Base-by-base conservation (phyloP, 2,113 vertebrate species). In the Seriola quinqueradiata region DNA sequence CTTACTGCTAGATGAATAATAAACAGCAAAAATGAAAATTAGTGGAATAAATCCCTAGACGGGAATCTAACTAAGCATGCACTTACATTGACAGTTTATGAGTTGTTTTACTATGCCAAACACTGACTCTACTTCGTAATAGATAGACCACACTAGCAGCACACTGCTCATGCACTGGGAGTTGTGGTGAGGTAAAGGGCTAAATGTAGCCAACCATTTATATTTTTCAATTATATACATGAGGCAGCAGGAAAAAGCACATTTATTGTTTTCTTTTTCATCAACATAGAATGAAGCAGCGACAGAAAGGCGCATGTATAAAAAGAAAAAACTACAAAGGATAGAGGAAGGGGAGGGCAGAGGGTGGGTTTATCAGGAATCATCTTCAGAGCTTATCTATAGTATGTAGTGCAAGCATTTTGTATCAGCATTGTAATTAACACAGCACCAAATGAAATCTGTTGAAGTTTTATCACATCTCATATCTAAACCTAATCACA, bases 211-310 rank as follows among this genome's bases (percentile, higher is more conserved):
- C 42, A 34, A 13, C 6, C 40, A 60, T 69, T 36, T 68, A 38
- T 57, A 50, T 17, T 78, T 70, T 66, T 21, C 54, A 52, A 40
- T 58, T 21, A 13, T n/a, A 32, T 42, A 42, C 4, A 28, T 19
- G 28, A 4, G 13, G 50, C 72, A 48, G 40, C 44, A 55, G 63
- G 40, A 71, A 70, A 71, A 5, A 50, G 21, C 21, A 4, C 9
- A 14, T 70, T 59, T 50, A 19, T 64, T 61, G 48, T 79, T 44
- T 16, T 34, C 67, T 38, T 48, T 71, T 54, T 75, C 66, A 82
- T 81, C 54, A 71, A 70, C 55, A 54, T 72, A 63, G 17, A 77
- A 78, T 72, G 25, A 82, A 72, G 34, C 78, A 73, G 55, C 42
- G 60, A 10, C 3, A 67, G 55, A 23, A n/a, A 77, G 42, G 2